Base-by-base conservation (phyloP, 2,888 invertebrate species). In the Clunio marinus region DNA sequence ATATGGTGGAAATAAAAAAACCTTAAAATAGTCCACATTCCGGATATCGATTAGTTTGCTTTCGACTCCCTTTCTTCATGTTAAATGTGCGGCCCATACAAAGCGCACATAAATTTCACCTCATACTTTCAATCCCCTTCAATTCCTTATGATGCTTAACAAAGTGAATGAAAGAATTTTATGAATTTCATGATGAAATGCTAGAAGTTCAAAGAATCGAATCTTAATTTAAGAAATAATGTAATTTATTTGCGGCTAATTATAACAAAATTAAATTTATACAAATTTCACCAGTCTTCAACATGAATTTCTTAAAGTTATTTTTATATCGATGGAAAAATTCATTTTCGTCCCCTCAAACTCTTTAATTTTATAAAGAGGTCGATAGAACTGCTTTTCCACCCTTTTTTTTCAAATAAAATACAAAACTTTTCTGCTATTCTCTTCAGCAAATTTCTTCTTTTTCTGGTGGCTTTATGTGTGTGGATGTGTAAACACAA, bases 401-500 rank as follows among this genome's bases (percentile, higher is more conserved):
- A 59, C 62, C 45, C 25, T 27, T 28, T 63, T n/a, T n/a, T 65
- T 66, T 28, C 66, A 66, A 66, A 51, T 66, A 66, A 35, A 35
- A 59, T 35, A 59, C 59, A 35, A 66, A 59, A 66, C 28, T 32
- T 51, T 55, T 66, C 55, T 32, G 62, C 51, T 35, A 22, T 66
- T 51, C 45, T 63, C 55, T 51, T 51, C 51, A 51, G n/a, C 22
- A 27, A 51, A 46, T 28, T 32, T 66, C 8, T 51, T 51, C 22
- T 55, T 66, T 55, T 55, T 25, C 10, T 32, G 55, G 32, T 45
- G n/a, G 22, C 25, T 62, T 35, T 62, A 20, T 69, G 51, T 37
- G 51, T 68, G 37, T 65, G 35, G 65, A 17, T 65, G 46, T 67
- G 62, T 67, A 58, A 58, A 46, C 35, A 58, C 45, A 70, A 69